phyloP scores from a whole-genome alignment of 1,140 invertebrate genomes.

The Triops longicaudatus region DNA sequence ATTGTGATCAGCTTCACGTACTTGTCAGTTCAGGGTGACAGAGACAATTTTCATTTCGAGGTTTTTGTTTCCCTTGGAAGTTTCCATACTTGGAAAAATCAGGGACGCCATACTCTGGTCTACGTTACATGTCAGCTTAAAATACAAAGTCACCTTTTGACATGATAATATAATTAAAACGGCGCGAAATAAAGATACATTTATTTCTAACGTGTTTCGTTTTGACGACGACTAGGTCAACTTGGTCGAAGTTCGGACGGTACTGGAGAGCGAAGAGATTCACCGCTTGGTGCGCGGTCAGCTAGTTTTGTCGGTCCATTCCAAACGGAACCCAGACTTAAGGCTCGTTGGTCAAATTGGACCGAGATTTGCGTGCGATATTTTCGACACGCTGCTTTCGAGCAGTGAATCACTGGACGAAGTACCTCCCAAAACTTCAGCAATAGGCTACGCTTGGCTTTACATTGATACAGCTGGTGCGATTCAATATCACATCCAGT shows the following conservation, averaged over 20 bases:
- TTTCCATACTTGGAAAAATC: not conserved
- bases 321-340: constrained; percentile 50
- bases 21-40: constrained; percentile 29
- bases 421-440: not conserved
- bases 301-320: constrained; percentile 55
- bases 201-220: constrained; percentile 22
- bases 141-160: too few relatives aligned
- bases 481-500: constrained; percentile 60
- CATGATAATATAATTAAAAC: too few relatives aligned
- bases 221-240: constrained; percentile 44
- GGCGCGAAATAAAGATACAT: constrained; percentile 8
- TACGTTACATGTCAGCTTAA: too few relatives aligned
- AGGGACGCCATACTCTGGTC: too few relatives aligned
- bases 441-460: constrained; percentile 54
- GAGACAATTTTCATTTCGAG: constrained; percentile 24
- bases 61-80: constrained; percentile 21
- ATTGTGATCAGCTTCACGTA: constrained; percentile 17
- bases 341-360: constrained; percentile 55
- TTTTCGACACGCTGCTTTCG: constrained; percentile 53
- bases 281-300: constrained; percentile 60
- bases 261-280: constrained; percentile 59
- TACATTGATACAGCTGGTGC: constrained; percentile 65
- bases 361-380: constrained; percentile 64
- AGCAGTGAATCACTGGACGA: constrained; percentile 29
- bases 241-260: constrained; percentile 59